Evolutionary conservation across 1,140 invertebrate genomes (phyloP).

Genomic region (Ericerus pela): DNA sequence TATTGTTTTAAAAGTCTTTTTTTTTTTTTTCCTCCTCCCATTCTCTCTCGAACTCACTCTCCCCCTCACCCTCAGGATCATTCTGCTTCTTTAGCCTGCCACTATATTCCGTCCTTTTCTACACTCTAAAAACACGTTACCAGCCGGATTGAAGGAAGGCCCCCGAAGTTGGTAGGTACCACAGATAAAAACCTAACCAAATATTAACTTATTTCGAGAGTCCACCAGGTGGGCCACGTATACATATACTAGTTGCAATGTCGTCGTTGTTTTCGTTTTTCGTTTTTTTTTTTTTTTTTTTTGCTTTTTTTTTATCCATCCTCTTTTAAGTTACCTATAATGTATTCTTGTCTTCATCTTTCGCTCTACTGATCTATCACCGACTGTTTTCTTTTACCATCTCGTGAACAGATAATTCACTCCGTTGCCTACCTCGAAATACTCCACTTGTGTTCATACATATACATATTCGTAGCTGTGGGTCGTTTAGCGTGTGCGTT

Average conservation of each 20-base stretch:
- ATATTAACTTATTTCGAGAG: conserved; percentile 6
- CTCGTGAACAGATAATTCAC: no score
- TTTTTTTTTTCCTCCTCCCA: no score
- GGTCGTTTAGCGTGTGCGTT: no score
- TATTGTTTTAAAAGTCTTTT: conserved; percentile 10
- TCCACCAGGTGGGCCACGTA: conserved; percentile 5
- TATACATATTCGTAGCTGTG: no score
- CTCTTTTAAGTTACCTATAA: background rate
- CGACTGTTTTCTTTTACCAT: no score
- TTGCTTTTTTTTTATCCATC: background rate
- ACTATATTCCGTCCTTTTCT: no score
- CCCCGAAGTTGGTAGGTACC: background rate
- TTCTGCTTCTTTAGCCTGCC: no score
- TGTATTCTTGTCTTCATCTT: conserved; percentile 11
- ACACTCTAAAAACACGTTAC: background rate
- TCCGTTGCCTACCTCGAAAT: no score
- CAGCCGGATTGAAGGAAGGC: background rate
- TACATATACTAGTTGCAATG: no score
- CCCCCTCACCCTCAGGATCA: no score
- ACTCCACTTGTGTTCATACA: no score
- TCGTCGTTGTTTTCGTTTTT: background rate
- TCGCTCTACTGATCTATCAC: conserved; percentile 7
- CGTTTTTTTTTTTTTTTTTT: background rate
- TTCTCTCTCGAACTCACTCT: no score
- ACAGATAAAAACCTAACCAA: background rate